Percentiles rank a stretch among this genome's conserved stretches.
These are phyloP conservation scores for Aplochiton taeniatus DNA, from an alignment of 2,797 vertebrate genomes.

Conservation along the genomic window DNA sequence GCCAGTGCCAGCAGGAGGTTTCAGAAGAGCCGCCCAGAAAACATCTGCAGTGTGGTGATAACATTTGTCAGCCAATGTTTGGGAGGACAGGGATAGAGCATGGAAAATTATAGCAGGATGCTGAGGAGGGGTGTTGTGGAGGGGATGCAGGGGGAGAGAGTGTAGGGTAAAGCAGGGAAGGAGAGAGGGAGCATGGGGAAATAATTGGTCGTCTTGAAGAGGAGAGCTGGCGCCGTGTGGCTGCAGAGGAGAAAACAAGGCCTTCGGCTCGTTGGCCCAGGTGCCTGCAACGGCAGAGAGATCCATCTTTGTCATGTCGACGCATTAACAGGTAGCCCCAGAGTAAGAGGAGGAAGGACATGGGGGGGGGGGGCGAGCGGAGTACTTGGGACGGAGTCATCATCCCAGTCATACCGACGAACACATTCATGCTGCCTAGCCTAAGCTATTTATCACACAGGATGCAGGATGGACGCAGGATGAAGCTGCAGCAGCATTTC, in stretches of 20 bases:
- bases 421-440: constrained; percentile 4
- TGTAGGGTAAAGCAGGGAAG: constrained; percentile 14
- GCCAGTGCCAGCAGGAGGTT: constrained; percentile 51
- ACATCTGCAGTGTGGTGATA: constrained; percentile 72
- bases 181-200: constrained; percentile 20
- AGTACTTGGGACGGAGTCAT: constrained; percentile 22
- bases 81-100: constrained; percentile 19
- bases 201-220: constrained; percentile 14
- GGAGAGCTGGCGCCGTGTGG: constrained; percentile 10
- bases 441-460: not conserved
- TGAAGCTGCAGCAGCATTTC: constrained; percentile 37
- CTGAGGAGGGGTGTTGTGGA: constrained; percentile 24
- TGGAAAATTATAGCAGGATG: constrained; percentile 28
- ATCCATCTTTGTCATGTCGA: constrained; percentile 64
- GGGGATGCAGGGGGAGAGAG: not conserved
- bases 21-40: constrained; percentile 35
- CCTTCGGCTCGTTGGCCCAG: constrained; percentile 27
- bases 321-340: constrained; percentile 51
- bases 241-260: constrained; percentile 34
- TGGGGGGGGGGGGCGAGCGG: constrained; percentile 18
- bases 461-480: constrained; percentile 12
- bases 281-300: constrained; percentile 33
- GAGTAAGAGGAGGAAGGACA: constrained; percentile 38
- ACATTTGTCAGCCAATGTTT: constrained; percentile 57
- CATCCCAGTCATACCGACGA: not conserved